Percentiles rank a stretch among this genome's conserved stretches.
These are phyloP conservation scores for Chlorops oryzae DNA, from an alignment of 1,140 invertebrate genomes.

Conservation along the genomic window DNA sequence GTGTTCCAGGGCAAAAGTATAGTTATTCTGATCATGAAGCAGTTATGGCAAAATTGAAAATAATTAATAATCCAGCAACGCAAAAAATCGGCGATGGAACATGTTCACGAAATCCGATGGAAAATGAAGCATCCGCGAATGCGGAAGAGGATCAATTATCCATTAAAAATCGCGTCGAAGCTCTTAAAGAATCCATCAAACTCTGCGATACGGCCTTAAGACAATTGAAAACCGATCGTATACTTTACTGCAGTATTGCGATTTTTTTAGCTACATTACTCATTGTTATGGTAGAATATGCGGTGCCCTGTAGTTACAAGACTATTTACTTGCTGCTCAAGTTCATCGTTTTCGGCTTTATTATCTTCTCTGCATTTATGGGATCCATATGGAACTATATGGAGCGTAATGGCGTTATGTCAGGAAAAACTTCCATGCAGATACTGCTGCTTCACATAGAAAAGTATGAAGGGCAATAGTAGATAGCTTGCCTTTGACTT, in stretches of 20 bases:
- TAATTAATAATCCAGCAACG: slow-evolving; percentile 7
- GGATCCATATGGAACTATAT: slow-evolving; percentile 71
- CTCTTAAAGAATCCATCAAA: slow-evolving; percentile 56
- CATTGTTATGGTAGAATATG: slow-evolving; percentile 43
- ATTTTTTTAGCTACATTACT: slow-evolving; percentile 49
- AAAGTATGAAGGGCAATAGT: background rate
- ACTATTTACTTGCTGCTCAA: slow-evolving; percentile 52
- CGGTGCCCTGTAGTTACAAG: slow-evolving; percentile 46
- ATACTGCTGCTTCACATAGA: slow-evolving; percentile 43
- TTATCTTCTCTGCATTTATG: slow-evolving; percentile 69
- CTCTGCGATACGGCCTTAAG: slow-evolving; percentile 57
- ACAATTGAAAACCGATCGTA: slow-evolving; percentile 54
- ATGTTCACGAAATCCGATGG: slow-evolving; percentile 15
- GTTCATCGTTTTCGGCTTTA: slow-evolving; percentile 57
- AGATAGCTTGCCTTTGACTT: slow-evolving; percentile 12
- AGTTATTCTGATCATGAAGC: slow-evolving; percentile 91
- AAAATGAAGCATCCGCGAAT: background rate
- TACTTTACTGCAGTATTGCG: slow-evolving; percentile 54
- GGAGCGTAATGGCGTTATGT: slow-evolving; percentile 68
- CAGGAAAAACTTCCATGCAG: slow-evolving; percentile 60
- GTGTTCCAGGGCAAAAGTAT: slow-evolving; percentile 64
- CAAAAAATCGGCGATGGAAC: slow-evolving; percentile 16
- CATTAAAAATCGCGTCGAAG: slow-evolving; percentile 28
- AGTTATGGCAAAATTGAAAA: slow-evolving; percentile 59
- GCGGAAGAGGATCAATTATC: slow-evolving; percentile 2